Evolutionary conservation across 2,797 vertebrate genomes (phyloP), one percentile per base, ranked within the genome.

Genomic region (Geotrypetes seraphini): DNA sequence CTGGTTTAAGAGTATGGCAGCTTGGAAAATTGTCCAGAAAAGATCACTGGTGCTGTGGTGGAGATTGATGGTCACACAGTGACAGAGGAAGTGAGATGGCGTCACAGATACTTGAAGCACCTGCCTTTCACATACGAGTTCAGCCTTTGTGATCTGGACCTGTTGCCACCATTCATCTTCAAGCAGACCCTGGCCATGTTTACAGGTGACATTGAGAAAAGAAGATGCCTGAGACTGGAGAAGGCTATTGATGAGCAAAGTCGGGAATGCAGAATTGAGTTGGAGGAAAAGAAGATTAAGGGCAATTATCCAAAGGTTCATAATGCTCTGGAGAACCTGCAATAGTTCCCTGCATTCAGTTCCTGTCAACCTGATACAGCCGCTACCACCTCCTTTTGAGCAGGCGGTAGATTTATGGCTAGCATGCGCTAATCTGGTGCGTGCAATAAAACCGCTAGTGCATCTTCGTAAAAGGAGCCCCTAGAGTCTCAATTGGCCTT

Each of bases 51-150:
- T 21, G 65, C 79, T 1, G 90, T 99, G 34, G 93, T 96, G 55
- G 95, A 98, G 74, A 90, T 91, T 4, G 88, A 86, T 24, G 91
- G 96, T 22, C 90, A 96, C 45, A 90, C 92, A 1, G 87, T 99
- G 81, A 91, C 87, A 11, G 92, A 99, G 96, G 94, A 99, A 22
- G 86, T 97, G 41, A 88, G 94, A 9, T 91, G 91, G 30, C 81
- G 92, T 4, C 90, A 97, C 57, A 89, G 92, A 26, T 97, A 99
- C 36, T 83, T 99, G 30, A 90, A 89, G 49, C 92, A 99, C 53
- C 72, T 99, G 72, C 96, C 96, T 0, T 91, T 99, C 50, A 98
- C 96, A 6, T 99, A 94, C 8, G 96, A 99, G 71, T 97, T 95
- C 76, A 94, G 93, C 71, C 91, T 96, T 61, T 99, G 96, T 63